phyloP scores from a whole-genome alignment of 1,140 invertebrate genomes.

The Apis cerana region DNA sequence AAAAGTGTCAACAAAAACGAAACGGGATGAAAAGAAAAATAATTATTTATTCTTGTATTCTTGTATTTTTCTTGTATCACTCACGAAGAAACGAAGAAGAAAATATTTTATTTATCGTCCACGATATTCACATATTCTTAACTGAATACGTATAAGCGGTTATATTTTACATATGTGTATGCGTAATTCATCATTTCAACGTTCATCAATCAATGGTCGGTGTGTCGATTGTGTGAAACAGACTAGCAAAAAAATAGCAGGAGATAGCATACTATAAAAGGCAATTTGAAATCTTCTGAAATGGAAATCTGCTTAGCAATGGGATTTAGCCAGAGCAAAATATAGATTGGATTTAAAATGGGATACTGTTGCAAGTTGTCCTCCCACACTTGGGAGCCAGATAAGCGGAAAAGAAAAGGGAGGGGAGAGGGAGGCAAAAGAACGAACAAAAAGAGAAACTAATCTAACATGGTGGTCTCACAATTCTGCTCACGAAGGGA shows the following conservation, averaged over 20 bases:
- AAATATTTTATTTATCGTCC: too few relatives aligned
- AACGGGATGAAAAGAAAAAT: too few relatives aligned
- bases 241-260: background rate
- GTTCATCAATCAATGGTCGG: too few relatives aligned
- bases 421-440: constrained; percentile 19
- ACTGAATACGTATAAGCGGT: too few relatives aligned
- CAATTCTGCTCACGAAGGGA: constrained; percentile 65
- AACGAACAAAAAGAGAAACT: constrained; percentile 55
- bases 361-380: constrained; percentile 57
- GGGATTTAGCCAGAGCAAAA: constrained; percentile 42
- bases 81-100: too few relatives aligned
- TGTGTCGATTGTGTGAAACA: too few relatives aligned
- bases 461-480: constrained; percentile 46
- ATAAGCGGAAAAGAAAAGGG: constrained; percentile 33
- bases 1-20: too few relatives aligned
- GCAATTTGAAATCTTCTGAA: constrained; percentile 46
- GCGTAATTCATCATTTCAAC: too few relatives aligned
- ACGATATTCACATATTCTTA: too few relatives aligned
- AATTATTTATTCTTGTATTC: too few relatives aligned
- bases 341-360: constrained; percentile 64
- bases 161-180: too few relatives aligned
- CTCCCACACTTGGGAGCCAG: constrained; percentile 38
- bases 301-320: constrained; percentile 54
- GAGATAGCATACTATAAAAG: background rate
- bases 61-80: too few relatives aligned